phyloP scores from a whole-genome alignment of 2,797 vertebrate species.

The Danionella dracula region DNA sequence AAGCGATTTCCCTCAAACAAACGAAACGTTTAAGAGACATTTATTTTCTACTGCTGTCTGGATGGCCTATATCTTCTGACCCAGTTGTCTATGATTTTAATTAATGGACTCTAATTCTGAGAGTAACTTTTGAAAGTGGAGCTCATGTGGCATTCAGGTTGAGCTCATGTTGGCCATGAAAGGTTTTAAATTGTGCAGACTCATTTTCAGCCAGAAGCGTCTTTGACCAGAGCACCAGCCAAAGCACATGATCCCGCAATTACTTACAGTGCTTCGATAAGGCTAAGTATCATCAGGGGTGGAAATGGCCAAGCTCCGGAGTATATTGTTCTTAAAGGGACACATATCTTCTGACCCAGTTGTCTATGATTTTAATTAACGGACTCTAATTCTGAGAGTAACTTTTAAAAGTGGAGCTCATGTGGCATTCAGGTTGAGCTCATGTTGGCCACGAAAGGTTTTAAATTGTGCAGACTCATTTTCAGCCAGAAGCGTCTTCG shows the following conservation, averaged over 20 bases:
- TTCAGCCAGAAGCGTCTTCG: background rate
- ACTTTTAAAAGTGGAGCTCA: slow-evolving; percentile 18
- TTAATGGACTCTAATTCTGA: background rate
- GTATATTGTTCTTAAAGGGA: too few relatives aligned
- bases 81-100: background rate
- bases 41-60: background rate
- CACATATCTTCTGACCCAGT: background rate
- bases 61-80: background rate
- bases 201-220: slow-evolving; percentile 8
- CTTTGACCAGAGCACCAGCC: background rate
- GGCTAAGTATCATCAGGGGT: background rate
- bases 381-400: background rate
- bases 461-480: slow-evolving; percentile 22
- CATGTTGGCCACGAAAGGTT: background rate
- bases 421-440: slow-evolving; percentile 14
- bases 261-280: slow-evolving; percentile 8
- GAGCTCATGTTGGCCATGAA: background rate
- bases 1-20: background rate
- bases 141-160: slow-evolving; percentile 19
- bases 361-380: background rate
- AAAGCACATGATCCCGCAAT: slow-evolving; percentile 10
- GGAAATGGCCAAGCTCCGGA: too few relatives aligned
- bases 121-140: slow-evolving; percentile 15
- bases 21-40: background rate
- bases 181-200: slow-evolving; percentile 15